Conservation (phyloP, 2,113 vertebrate genomes). For the Laticauda laticaudata region DNA sequence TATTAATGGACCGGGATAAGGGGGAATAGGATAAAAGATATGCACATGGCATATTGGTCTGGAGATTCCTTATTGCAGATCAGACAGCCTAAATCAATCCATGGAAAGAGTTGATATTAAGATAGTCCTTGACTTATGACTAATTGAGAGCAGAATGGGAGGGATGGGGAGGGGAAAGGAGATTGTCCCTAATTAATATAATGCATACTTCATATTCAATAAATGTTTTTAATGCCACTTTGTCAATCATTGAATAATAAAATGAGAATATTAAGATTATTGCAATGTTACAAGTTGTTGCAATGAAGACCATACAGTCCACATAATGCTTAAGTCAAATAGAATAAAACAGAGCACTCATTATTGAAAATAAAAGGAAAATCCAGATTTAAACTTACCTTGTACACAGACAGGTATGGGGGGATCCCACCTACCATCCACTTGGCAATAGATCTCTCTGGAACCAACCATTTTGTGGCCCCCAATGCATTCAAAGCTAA, state of each 20-base stretch:
- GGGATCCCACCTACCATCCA: conserved; percentile 54
- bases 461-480: conserved; percentile 57
- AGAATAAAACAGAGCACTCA: neutral
- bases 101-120: neutral
- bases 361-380: neutral
- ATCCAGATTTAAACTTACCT: conserved; percentile 40
- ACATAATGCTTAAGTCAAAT: neutral
- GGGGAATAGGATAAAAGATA: neutral
- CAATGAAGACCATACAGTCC: neutral
- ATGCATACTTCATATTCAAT: neutral
- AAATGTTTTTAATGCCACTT: neutral
- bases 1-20: neutral
- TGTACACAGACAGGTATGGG: conserved; percentile 50
- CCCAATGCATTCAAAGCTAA: conserved; percentile 36
- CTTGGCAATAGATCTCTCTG: conserved; percentile 44
- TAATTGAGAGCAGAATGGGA: neutral
- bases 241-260: neutral
- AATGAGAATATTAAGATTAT: neutral
- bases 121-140: neutral
- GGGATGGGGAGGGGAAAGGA: neutral
- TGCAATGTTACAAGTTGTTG: neutral
- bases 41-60: neutral
- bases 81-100: neutral
- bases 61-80: neutral
- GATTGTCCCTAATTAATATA: neutral